Evolutionary conservation across 2,888 invertebrate species (phyloP), one percentile per base, ranked within the genome.

Genomic region (Oscheius sp.): DNA sequence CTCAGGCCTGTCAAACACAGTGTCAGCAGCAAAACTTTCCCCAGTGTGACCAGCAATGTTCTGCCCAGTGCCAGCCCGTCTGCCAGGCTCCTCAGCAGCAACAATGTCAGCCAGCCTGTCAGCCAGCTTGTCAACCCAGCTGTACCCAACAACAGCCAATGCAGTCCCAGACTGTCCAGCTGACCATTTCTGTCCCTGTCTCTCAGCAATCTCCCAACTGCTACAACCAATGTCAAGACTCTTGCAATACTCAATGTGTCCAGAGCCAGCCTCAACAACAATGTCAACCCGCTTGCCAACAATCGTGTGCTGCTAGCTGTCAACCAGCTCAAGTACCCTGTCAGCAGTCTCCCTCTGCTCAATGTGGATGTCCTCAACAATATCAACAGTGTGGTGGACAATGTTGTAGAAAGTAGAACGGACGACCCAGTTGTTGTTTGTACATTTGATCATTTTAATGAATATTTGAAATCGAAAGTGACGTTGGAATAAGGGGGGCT

Each of bases 171-270:
- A 44, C 36, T n/a, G 30, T 63, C 30, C 44, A 33, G 14, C 30
- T 77, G 49, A 73, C 77, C 28, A 73, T 74, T 59, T 64, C 66
- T 20, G 75, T 75, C 24, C 76, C 76, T 41, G 76, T 76, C 6
- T 44, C 71, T 36, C 74, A 70, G 47, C 71, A 75, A 50, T 76
- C 78, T 2, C 51, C 73, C 4, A 72, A 79, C 41, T 78, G 78
- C 61, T 71, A 71, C 45, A 75, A 75, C 41, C 71, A 71, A 45
- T 79, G 78, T 41, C 69, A 71, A 51, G 70, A 72, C 45, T 70
- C 76, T 2, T 79, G 78, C 70, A 74, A 73, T 51, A 70, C 68
- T 14, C 77, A 77, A 67, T 79, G 78, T 65, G 68, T 63, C 44
- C 73, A 73, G 64, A 71, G 69, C 30, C 75, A 74, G 63, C 69